These are phyloP conservation scores for Magallana gigas DNA, from an alignment of 1,140 invertebrate species.

Conservation along the genomic window DNA sequence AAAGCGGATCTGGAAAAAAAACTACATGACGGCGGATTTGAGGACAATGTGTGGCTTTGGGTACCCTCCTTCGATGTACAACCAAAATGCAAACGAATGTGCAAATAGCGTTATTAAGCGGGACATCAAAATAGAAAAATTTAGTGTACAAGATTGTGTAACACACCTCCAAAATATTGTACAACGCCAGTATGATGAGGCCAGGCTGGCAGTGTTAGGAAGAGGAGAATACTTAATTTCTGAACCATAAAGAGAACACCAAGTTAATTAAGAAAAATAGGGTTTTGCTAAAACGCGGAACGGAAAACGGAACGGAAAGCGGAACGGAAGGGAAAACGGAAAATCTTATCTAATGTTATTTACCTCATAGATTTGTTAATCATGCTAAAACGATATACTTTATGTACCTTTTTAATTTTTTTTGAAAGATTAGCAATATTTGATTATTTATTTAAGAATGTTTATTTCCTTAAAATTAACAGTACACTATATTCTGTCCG, in stretches of 20 bases:
- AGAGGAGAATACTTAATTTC: not conserved
- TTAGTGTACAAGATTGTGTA: not conserved
- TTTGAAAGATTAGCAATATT: too few species aligned
- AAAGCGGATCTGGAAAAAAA: slow-evolving; percentile 8
- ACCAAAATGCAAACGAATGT: slow-evolving; percentile 30
- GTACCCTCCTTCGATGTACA: slow-evolving; percentile 31
- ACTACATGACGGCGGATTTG: not conserved
- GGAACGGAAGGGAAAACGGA: too few species aligned
- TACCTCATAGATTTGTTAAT: too few species aligned
- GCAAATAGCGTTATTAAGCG: slow-evolving; percentile 5
- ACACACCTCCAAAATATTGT: not conserved
- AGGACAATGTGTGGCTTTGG: not conserved
- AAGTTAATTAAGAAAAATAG: not conserved
- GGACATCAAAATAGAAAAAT: slow-evolving; percentile 1
- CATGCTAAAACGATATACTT: too few species aligned
- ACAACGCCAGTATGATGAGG: slow-evolving; percentile 5
- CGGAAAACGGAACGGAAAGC: too few species aligned
- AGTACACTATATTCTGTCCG: too few species aligned
- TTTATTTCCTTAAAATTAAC: too few species aligned
- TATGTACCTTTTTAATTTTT: too few species aligned
- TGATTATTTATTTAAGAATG: too few species aligned
- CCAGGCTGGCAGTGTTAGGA: not conserved
- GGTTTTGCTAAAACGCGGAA: too few species aligned
- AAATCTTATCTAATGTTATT: too few species aligned
- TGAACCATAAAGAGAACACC: not conserved